Conservation (phyloP, 2,797 vertebrate species). For the Capromys pilorides region DNA sequence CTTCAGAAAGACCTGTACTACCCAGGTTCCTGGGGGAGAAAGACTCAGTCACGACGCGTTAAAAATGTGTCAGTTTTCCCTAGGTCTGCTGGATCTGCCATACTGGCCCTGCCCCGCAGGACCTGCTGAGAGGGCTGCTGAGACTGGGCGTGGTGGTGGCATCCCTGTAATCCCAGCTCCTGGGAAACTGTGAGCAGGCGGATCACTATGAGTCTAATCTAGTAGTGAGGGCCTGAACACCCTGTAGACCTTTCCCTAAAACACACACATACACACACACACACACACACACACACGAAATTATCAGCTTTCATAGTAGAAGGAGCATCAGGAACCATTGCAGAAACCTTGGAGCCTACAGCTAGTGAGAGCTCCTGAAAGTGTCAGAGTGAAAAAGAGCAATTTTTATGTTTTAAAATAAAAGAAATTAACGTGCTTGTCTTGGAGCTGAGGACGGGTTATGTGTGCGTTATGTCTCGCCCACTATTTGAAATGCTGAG, state of each 20-base stretch:
- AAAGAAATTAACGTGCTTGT: conserved; percentile 2
- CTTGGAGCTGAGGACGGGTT: background rate
- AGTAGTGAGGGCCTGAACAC: too few species aligned
- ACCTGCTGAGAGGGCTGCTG: too few species aligned
- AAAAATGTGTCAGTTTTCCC: background rate
- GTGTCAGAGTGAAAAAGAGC: conserved; percentile 6
- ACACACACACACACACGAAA: too few species aligned
- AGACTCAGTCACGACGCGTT: background rate
- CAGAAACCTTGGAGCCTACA: background rate
- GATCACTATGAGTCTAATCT: too few species aligned
- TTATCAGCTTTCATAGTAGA: background rate
- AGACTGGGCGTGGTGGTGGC: too few species aligned
- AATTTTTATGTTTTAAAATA: conserved; percentile 1
- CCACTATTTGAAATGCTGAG: background rate
- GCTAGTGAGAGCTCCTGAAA: background rate
- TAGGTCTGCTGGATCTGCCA: too few species aligned
- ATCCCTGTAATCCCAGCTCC: too few species aligned
- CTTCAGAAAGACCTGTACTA: background rate
- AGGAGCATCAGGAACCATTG: background rate
- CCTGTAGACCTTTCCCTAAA: too few species aligned
- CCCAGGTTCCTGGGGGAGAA: background rate
- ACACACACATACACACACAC: too few species aligned
- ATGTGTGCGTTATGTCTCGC: background rate
- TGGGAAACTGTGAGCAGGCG: too few species aligned
- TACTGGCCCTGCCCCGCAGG: too few species aligned